Evolutionary conservation across 2,888 invertebrate genomes (phyloP), one percentile per base, ranked within the genome.

Genomic region (Diabrotica balteata): DNA sequence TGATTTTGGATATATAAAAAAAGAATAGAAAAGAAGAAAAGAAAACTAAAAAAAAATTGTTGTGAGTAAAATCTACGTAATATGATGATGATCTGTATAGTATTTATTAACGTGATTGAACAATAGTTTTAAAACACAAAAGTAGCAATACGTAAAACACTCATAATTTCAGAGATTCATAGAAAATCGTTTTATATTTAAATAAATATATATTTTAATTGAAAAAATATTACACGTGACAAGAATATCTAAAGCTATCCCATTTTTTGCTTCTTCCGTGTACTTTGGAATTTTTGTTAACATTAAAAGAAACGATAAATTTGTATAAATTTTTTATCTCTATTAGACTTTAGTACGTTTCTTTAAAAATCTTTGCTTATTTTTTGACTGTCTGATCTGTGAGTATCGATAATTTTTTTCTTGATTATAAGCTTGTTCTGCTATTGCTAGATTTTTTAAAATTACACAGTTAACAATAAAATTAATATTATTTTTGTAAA

Each of bases 371-470:
- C 32, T 58, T 64, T 45, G 64, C 64, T 64, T 64, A 47, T 64
- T 57, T 63, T 63, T 55, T 57, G 17, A 17, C 17, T 64, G 64
- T 58, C 46, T 61, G 52, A 43, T 64, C 45, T 59, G 64, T 64
- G 52, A 64, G 58, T 58, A 58, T 54, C 43, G 53, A 53, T 55
- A 55, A 32, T 46, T 32, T 58, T 63, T 58, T 58, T 55, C 55
- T 46, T 58, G 46, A 58, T 52, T 52, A 32, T 32, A 51, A 64
- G 64, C 58, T 64, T 64, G 64, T 64, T 58, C 43, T 64, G 64
- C 64, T 58, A 58, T 52, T 45, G 7, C 58, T 64, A 64, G 64
- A 64, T 43, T 10, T 57, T 57, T 22, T 53, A 57, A 47, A 46
- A 44, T 43, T 42, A 54, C 43, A 52, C 52, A 52, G 22, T 32